phyloP scores from a whole-genome alignment of 2,113 vertebrate species.

The Hypocryptadius cinnamomeus region DNA sequence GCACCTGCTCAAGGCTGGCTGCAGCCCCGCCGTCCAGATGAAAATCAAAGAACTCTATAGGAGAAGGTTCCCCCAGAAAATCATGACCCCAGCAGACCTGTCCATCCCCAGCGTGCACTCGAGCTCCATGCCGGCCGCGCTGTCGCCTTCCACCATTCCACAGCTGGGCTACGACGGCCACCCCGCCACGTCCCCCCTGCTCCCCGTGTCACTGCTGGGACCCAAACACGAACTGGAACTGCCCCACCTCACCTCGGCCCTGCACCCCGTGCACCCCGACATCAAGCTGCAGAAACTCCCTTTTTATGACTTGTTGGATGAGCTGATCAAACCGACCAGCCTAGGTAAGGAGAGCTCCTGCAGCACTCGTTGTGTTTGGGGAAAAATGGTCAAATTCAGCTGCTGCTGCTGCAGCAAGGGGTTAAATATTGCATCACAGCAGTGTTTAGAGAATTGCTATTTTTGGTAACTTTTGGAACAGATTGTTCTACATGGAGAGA shows the following conservation, averaged over 20 bases:
- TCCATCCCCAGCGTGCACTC: conserved; percentile 85
- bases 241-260: conserved; percentile 86
- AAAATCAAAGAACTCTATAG: conserved; percentile 99
- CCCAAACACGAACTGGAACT: conserved; percentile 96
- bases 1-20: conserved; percentile 94
- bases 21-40: conserved; percentile 96
- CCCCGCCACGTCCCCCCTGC: conserved; percentile 84
- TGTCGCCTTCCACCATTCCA: conserved; percentile 81
- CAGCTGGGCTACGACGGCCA: conserved; percentile 89
- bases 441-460: conserved; percentile 34
- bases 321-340: conserved; percentile 98
- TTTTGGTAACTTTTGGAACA: conserved; percentile 54
- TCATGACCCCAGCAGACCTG: conserved; percentile 89
- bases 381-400: neutral
- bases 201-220: conserved; percentile 92
- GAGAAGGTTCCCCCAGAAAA: conserved; percentile 94
- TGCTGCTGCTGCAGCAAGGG: neutral
- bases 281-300: conserved; percentile 96
- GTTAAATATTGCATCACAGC: conserved; percentile 45
- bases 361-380: neutral
- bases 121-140: conserved; percentile 81
- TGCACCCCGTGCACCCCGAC: conserved; percentile 96
- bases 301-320: conserved; percentile 96
- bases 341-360: conserved; percentile 30
- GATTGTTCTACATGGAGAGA: conserved; percentile 44